A percentile compares a stretch with the other conserved stretches of the same genome.
phyloP scores from a whole-genome alignment of 2,888 invertebrate genomes.

The Pyrocoelia pectoralis region DNA sequence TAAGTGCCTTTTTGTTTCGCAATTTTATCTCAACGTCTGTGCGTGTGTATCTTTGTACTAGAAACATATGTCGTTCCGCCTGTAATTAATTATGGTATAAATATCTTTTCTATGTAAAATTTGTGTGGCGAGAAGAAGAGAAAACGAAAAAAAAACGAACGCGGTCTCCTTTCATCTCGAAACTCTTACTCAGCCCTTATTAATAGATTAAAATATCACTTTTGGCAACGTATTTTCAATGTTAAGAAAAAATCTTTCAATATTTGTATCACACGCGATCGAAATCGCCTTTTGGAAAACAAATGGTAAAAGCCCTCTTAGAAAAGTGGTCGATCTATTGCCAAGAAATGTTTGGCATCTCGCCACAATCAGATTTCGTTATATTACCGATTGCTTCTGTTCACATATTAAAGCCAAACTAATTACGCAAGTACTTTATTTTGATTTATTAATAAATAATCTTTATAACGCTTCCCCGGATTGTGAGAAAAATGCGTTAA shows the following conservation, averaged over 20 bases:
- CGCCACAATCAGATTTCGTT: conserved; percentile 30
- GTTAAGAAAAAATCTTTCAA: not conserved
- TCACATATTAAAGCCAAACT: conserved; percentile 21
- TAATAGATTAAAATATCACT: not conserved
- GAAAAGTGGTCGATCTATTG: conserved; percentile 17
- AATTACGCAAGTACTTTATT: not conserved
- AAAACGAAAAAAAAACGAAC: not conserved
- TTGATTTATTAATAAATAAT: not conserved
- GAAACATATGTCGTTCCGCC: conserved; percentile 20
- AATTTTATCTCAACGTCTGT: conserved; percentile 28
- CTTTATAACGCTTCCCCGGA: not conserved
- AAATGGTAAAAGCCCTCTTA: conserved; percentile 27
- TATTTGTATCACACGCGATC: conserved; percentile 5
- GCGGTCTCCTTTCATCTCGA: too few relatives aligned
- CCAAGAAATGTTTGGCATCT: conserved; percentile 27
- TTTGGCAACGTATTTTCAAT: not conserved
- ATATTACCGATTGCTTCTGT: conserved; percentile 24
- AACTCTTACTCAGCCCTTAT: not conserved
- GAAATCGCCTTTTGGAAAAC: conserved; percentile 22
- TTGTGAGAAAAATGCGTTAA: not conserved
- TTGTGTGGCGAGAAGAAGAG: conserved; percentile 7
- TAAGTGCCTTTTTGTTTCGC: conserved; percentile 32
- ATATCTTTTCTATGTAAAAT: conserved; percentile 10
- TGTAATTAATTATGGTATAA: conserved; percentile 21
- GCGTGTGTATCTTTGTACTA: conserved; percentile 13